Conservation (phyloP, 2,113 vertebrate species). For the Phalacrocorax pelagicus region DNA sequence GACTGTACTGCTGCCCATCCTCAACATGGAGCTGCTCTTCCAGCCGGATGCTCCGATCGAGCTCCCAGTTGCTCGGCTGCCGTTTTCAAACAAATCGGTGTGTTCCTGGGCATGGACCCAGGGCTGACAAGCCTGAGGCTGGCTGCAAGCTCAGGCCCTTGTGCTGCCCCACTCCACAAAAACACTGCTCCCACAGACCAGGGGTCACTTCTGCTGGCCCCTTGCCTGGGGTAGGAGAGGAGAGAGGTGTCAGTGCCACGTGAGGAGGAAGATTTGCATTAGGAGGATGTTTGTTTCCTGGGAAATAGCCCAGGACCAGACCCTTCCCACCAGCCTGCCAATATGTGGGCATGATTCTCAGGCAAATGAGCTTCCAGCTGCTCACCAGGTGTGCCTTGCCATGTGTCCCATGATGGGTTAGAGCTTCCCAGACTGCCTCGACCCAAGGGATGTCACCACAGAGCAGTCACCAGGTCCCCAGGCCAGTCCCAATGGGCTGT, state of each 20-base stretch:
- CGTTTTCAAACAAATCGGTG: not conserved
- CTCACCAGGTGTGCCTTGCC: fast-evolving
- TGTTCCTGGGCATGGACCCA: not conserved
- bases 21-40: fast-evolving
- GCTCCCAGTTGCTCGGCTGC: not conserved
- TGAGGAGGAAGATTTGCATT: not conserved
- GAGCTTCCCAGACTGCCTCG: not conserved
- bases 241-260: not conserved
- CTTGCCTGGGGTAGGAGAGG: fast-evolving
- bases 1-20: not conserved
- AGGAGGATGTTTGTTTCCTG: not conserved
- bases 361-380: not conserved
- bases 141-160: not conserved
- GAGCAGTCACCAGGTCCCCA: not conserved
- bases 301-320: not conserved
- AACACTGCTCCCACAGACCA: not conserved
- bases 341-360: not conserved
- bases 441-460: fast-evolving
- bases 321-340: not conserved
- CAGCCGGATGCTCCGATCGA: not conserved
- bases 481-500: not conserved
- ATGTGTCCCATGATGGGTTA: fast-evolving
- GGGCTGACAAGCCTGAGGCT: not conserved
- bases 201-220: not conserved
- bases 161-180: fast-evolving